Conservation (phyloP, 2,113 vertebrate genomes). For the Trematomus loennbergii region DNA sequence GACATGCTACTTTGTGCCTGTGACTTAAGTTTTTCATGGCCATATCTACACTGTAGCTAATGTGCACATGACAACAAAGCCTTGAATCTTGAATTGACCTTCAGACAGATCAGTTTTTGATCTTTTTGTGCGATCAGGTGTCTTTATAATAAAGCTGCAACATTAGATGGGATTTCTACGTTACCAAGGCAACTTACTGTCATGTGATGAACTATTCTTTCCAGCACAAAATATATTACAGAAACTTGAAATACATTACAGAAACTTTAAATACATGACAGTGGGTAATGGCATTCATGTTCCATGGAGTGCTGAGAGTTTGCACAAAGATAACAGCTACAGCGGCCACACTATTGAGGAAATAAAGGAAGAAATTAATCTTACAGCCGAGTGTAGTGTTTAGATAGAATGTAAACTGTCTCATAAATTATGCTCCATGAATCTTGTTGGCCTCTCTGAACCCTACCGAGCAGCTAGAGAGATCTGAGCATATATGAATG, state of each 20-base stretch:
- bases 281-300: not conserved
- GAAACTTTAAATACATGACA: not conserved
- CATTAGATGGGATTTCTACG: constrained; percentile 10
- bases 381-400: constrained; percentile 2
- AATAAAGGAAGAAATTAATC: constrained; percentile 5
- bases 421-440: not conserved
- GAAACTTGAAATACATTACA: not conserved
- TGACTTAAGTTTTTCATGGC: no score
- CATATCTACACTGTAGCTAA: no score
- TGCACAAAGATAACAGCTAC: constrained; percentile 2
- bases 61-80: no score
- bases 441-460: not conserved
- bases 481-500: constrained; percentile 10
- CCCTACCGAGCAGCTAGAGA: not conserved
- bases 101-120: not conserved
- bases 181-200: not conserved
- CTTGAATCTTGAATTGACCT: not conserved
- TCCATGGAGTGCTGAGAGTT: not conserved
- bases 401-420: not conserved
- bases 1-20: constrained; percentile 4
- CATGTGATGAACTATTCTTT: not conserved
- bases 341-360: not conserved
- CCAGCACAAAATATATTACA: no score
- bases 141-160: constrained; percentile 14
- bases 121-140: constrained; percentile 2